A percentile compares a stretch with the other conserved stretches of the same genome.
Evolutionary conservation across 2,113 vertebrate genomes (phyloP).

Genomic region (Eptesicus fuscus): DNA sequence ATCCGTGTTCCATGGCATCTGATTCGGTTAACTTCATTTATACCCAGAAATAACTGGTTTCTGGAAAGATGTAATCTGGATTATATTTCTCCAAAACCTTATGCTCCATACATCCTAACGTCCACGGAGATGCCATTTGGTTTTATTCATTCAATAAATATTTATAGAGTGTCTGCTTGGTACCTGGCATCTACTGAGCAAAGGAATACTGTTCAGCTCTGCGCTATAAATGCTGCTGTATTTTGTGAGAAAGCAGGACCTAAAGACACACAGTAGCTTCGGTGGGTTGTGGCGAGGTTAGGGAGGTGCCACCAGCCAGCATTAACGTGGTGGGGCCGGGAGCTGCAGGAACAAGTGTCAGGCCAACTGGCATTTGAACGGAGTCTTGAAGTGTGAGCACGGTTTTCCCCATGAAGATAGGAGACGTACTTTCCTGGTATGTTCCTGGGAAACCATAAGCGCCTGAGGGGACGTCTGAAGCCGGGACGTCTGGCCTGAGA

Average conservation of each 20-base stretch:
- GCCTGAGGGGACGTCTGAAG: no score
- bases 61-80: background rate
- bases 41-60: constrained; percentile 8
- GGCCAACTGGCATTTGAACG: background rate
- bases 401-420: background rate
- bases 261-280: background rate
- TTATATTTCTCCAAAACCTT: constrained; percentile 22
- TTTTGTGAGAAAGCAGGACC: background rate
- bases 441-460: no score
- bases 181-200: background rate
- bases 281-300: background rate
- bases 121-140: background rate
- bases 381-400: background rate
- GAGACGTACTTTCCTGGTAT: background rate
- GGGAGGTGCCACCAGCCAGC: background rate
- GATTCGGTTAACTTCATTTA: constrained; percentile 22
- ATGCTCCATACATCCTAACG: constrained; percentile 17
- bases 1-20: background rate
- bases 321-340: background rate
- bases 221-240: background rate
- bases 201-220: background rate
- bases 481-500: background rate
- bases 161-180: constrained; percentile 34
- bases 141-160: constrained; percentile 49
- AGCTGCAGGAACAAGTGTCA: background rate